Evolutionary conservation across 1,140 invertebrate species (phyloP).

Genomic region (Bombus breviceps): DNA sequence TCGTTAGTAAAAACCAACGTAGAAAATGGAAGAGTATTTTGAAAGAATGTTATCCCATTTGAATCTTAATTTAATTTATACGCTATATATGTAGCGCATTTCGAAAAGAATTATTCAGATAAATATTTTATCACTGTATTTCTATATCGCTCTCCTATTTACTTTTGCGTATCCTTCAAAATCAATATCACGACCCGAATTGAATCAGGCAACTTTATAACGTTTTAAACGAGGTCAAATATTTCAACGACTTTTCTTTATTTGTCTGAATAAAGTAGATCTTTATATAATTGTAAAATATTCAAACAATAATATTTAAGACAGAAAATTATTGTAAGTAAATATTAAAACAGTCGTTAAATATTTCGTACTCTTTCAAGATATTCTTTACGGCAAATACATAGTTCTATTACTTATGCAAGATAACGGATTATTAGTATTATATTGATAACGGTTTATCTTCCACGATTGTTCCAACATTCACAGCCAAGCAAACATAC

Average conservation of each 20-base stretch:
- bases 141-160: conserved; percentile 27
- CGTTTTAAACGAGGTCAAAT: conserved; percentile 32
- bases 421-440: conserved; percentile 37
- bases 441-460: conserved; percentile 41
- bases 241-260: conserved; percentile 10
- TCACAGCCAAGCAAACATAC: not conserved
- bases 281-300: not conserved
- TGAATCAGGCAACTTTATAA: conserved; percentile 23
- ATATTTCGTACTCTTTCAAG: not conserved
- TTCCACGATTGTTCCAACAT: conserved; percentile 18
- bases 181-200: conserved; percentile 34
- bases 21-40: not conserved
- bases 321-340: not conserved
- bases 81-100: not conserved
- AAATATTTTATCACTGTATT: conserved; percentile 24
- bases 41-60: not conserved
- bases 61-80: conserved; percentile 6
- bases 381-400: conserved; percentile 6
- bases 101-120: not conserved
- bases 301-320: not conserved
- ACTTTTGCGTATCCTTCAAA: conserved; percentile 26
- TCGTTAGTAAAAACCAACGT: not conserved
- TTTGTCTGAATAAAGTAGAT: not conserved
- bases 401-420: conserved; percentile 26
- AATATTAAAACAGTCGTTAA: not conserved